Conservation (phyloP, 2,797 vertebrate species). For the Glossophaga mutica region DNA sequence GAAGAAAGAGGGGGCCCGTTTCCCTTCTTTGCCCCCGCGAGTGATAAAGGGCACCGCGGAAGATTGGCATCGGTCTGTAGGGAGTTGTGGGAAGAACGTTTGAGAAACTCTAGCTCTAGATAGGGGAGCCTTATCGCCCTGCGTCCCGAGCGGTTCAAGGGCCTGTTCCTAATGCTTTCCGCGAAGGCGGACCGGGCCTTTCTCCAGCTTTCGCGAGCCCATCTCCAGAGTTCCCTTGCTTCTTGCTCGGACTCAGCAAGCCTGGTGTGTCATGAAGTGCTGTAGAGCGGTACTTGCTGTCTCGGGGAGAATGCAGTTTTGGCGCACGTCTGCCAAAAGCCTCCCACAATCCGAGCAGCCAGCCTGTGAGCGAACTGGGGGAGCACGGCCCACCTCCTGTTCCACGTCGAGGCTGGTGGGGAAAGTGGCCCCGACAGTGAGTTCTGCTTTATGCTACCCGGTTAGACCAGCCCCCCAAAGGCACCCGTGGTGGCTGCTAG, state of each 20-base stretch:
- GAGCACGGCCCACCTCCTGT: not conserved
- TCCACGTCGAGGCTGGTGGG: not conserved
- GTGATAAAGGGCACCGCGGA: not conserved
- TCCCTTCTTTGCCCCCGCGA: not conserved
- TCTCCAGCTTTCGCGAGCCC: not conserved
- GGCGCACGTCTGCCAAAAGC: not conserved
- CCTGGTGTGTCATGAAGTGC: not conserved
- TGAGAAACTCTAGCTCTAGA: not conserved
- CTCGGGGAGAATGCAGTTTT: not conserved
- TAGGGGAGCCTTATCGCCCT: not conserved
- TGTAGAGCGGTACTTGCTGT: not conserved
- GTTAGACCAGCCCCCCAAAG: not conserved
- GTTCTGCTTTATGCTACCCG: not conserved
- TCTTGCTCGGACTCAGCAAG: not conserved
- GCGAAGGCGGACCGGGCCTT: not conserved
- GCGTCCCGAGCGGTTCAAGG: not conserved
- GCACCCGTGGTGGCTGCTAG: rapidly evolving
- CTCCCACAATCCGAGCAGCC: not conserved
- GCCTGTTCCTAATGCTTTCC: not conserved
- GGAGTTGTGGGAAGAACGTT: not conserved
- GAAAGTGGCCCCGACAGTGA: not conserved
- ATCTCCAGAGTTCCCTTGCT: not conserved
- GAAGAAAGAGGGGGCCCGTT: not conserved
- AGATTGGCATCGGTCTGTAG: not conserved
- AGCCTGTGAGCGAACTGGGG: not conserved